Base-by-base conservation (phyloP, 2,888 invertebrate species). In the Chymomyza amoena region DNA sequence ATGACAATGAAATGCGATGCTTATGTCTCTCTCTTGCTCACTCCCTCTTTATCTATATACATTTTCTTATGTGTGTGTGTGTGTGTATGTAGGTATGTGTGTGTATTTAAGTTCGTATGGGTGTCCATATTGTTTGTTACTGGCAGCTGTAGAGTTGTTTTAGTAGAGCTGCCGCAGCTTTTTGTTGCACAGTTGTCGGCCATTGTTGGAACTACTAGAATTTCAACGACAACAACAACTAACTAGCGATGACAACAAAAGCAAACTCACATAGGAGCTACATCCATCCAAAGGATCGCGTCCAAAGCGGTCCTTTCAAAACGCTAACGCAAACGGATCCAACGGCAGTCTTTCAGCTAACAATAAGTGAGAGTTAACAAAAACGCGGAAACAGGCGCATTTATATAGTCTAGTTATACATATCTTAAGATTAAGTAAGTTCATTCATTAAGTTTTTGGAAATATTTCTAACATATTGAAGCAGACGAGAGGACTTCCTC, bases 1-100 rank as follows among this genome's bases (percentile, higher is more conserved):
- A 72, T 61, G 73, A 66, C 73, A 79, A 80, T 76, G 76, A 73
- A 80, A 75, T 77, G 77, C 69, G 77, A 76, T 52, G 73, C 76
- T 66, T 32, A 10, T 51, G 57, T 20, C 9, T 4, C 56, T 13
- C 20, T 20, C 2, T 7, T n/a, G n/a, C n/a, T n/a, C n/a, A n/a
- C 16, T 25, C 57, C 52, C 39, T 13, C 18, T 52, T 18, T 64
- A 4, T 51, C n/a, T 51, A 7, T 51, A 10, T 64, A 25, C 52
- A 28, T 60, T 25, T n/a, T n/a, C n/a, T n/a, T 25, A 25, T 2
- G 28, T 32, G 18, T 18, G 16, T 63, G 25, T 25, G 25, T 25
- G 25, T 25, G 20, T 20, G 1, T 20, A 2, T 20, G 25, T 25
- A 25, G 25, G 25, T 25, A 25, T 4, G 25, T 25, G 25, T 20